Base-by-base conservation (phyloP, 2,888 invertebrate genomes). In the Synergus gifuensis region DNA sequence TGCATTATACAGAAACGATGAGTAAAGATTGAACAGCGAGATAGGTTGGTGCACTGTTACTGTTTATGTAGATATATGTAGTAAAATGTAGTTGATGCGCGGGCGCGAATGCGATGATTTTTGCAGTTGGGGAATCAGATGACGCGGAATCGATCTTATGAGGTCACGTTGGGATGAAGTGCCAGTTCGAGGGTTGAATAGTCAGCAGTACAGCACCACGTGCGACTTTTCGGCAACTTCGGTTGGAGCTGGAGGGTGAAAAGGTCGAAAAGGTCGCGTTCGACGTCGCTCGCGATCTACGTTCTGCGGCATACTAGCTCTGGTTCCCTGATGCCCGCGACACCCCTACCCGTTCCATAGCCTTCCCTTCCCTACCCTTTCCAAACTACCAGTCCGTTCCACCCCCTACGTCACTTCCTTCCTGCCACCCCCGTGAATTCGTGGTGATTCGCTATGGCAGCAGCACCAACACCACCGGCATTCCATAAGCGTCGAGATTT, bases 271-370 rank as follows among this genome's bases (percentile, higher is more conserved):
- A 73, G n/a, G 66, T 67, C 42, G 77, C 54, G 49, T 36, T 76
- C 62, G 69, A 80, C 90, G 90, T 90, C 90, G 87, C 88, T 87
- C 89, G 87, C 91, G 89, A 90, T 86, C 90, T 90, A 87, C 90
- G 90, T 87, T 91, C 91, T 88, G 89, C 90, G 90, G 88, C 90
- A 87, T 86, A 91, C 91, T 91, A 91, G 90, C 89, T 88, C 87
- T 49, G 66, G 84, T 87, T 87, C 89, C 88, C 88, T 88, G 89
- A 87, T 88, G 86, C 89, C 87, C 88, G 86, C 83, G 83, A 85
- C 81, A 77, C 79, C 79, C 85, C 84, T 82, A 76, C 84, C 84
- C 82, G 82, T 82, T 80, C 79, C 79, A 82, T 79, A 69, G 76
- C 77, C 78, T 60, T 49, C 58, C 69, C 76, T 78, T 80, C 83